Conservation (phyloP, 2,888 invertebrate species). For the Girardia tigrina region DNA sequence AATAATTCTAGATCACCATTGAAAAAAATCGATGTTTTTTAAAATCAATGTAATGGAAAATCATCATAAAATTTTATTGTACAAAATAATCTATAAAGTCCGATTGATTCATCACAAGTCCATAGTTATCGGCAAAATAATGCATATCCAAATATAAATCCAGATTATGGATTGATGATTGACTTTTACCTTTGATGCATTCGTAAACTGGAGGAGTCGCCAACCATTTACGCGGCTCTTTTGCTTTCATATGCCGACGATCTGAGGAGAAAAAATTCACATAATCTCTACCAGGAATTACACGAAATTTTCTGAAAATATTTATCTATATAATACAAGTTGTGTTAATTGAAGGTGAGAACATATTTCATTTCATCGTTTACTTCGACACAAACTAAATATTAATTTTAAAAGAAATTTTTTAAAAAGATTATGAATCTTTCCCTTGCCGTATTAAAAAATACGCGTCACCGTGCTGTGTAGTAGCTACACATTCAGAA, state of each 20-base stretch:
- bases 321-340: too few species aligned
- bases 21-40: not conserved
- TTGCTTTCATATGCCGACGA: not conserved
- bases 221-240: not conserved
- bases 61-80: not conserved
- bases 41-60: not conserved
- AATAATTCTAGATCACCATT: too few species aligned
- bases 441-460: too few species aligned
- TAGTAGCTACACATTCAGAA: too few species aligned
- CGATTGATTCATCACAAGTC: not conserved
- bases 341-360: too few species aligned
- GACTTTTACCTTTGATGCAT: not conserved
- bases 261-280: slow-evolving; percentile 2
- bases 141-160: not conserved
- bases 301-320: not conserved
- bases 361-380: too few species aligned
- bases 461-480: too few species aligned
- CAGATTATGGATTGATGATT: not conserved
- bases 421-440: too few species aligned
- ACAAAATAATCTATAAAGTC: not conserved
- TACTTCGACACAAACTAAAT: too few species aligned
- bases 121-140: not conserved
- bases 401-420: too few species aligned
- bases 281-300: not conserved
- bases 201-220: not conserved